A percentile compares a stretch with the other conserved stretches of the same genome.
Conservation (phyloP, 2,113 vertebrate species). For the Lagenorhynchus albirostris region DNA sequence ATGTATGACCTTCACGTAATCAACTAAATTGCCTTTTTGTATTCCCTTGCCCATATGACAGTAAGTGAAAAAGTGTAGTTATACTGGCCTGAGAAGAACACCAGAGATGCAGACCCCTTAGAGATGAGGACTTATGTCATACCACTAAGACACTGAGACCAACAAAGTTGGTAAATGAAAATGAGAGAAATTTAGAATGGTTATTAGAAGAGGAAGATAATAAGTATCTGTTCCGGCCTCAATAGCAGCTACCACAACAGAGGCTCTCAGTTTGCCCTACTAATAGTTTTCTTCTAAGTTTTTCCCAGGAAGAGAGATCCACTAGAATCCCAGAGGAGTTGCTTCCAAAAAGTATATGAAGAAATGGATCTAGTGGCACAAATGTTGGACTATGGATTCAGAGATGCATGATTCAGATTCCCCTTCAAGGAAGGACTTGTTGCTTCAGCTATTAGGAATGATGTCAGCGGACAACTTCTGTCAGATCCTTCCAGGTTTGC, state of each 20-base stretch:
- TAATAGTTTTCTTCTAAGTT: neutral
- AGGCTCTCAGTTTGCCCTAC: neutral
- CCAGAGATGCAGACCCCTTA: neutral
- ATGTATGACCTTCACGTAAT: neutral
- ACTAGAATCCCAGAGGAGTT: neutral
- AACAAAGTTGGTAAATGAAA: neutral
- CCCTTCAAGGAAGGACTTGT: neutral
- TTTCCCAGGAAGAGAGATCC: neutral
- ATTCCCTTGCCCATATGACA: neutral
- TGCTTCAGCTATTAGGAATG: neutral
- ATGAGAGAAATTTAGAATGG: neutral
- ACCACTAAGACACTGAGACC: neutral
- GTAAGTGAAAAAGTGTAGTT: neutral
- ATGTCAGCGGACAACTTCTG: neutral
- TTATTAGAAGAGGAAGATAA: neutral
- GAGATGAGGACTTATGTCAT: neutral
- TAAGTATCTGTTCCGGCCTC: neutral
- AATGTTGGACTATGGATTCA: neutral
- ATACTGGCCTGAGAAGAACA: neutral
- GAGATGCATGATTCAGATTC: neutral
- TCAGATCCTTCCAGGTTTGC: neutral
- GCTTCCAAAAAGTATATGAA: neutral
- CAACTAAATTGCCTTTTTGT: neutral
- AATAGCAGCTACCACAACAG: neutral
- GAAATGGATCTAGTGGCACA: neutral